Conservation (phyloP, 2,888 invertebrate species). For the Flabesymbios commensalis region DNA sequence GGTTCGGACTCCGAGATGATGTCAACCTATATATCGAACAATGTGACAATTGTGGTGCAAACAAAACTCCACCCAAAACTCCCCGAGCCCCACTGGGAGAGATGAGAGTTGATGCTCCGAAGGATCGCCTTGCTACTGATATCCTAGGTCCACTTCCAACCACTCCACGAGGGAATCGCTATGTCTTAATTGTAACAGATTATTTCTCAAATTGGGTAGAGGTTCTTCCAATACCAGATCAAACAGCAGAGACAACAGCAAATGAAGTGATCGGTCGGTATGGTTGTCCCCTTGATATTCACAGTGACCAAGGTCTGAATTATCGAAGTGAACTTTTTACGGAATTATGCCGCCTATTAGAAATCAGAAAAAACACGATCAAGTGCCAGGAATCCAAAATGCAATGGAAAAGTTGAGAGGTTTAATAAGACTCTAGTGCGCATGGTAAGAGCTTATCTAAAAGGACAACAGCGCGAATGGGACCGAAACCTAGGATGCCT, state of each 20-base stretch:
- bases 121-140: slow-evolving; percentile 28
- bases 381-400: slow-evolving; percentile 22
- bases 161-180: slow-evolving; percentile 28
- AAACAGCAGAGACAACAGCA: slow-evolving; percentile 25
- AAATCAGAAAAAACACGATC: slow-evolving; percentile 30
- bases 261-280: slow-evolving; percentile 30
- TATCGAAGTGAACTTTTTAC: slow-evolving; percentile 29
- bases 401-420: slow-evolving; percentile 27
- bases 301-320: slow-evolving; percentile 29
- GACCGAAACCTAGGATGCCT: slow-evolving; percentile 30
- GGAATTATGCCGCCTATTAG: slow-evolving; percentile 33
- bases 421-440: slow-evolving; percentile 24
- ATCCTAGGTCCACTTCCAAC: slow-evolving; percentile 28
- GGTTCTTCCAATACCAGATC: slow-evolving; percentile 25
- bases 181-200: slow-evolving; percentile 30
- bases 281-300: slow-evolving; percentile 23
- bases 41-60: slow-evolving; percentile 25
- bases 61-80: slow-evolving; percentile 12
- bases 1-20: slow-evolving; percentile 23
- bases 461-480: slow-evolving; percentile 31
- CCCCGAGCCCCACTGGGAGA: slow-evolving; percentile 19
- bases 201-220: slow-evolving; percentile 32
- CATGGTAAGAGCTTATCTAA: slow-evolving; percentile 28
- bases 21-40: slow-evolving; percentile 16
- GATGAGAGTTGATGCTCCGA: slow-evolving; percentile 21